These are phyloP conservation scores for Epinephelus awoara DNA, from an alignment of 2,797 vertebrate genomes.

Conservation along the genomic window DNA sequence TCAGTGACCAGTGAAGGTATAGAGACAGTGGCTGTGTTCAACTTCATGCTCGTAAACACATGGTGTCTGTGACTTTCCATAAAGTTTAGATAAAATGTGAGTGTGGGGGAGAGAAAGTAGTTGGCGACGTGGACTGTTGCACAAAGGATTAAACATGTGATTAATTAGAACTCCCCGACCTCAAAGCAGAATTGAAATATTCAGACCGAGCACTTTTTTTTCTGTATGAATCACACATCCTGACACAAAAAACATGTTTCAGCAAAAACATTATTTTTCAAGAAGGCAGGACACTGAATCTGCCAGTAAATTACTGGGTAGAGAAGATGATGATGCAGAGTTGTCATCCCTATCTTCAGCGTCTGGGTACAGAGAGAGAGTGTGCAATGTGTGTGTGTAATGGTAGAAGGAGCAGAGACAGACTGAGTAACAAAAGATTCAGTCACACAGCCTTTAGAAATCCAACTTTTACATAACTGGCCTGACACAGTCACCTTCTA, in stretches of 20 bases:
- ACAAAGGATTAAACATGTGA: constrained; percentile 29
- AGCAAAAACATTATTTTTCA: constrained; percentile 15
- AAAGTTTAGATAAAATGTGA: constrained; percentile 7
- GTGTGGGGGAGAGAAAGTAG: constrained; percentile 6
- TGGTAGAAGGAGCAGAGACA: neutral
- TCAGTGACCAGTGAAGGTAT: constrained; percentile 14
- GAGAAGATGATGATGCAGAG: constrained; percentile 14
- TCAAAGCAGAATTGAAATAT: constrained; percentile 36
- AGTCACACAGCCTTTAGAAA: neutral
- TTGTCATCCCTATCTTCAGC: constrained; percentile 19
- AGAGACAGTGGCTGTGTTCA: constrained; percentile 36
- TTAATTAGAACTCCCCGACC: constrained; percentile 25
- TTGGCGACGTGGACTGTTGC: constrained; percentile 5
- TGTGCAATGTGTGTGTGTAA: neutral
- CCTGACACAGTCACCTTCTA: neutral
- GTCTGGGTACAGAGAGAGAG: neutral
- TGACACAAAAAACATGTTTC: constrained; percentile 11
- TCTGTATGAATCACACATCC: constrained; percentile 35
- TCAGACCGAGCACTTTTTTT: constrained; percentile 14
- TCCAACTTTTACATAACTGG: neutral
- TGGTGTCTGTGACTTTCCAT: neutral
- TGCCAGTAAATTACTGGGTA: constrained; percentile 20
- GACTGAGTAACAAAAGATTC: neutral
- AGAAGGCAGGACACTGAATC: constrained; percentile 2
- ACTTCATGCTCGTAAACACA: constrained; percentile 42